Evolutionary conservation across 2,888 invertebrate genomes (phyloP), one percentile per base, ranked within the genome.

Genomic region (Electrophaes corylata): DNA sequence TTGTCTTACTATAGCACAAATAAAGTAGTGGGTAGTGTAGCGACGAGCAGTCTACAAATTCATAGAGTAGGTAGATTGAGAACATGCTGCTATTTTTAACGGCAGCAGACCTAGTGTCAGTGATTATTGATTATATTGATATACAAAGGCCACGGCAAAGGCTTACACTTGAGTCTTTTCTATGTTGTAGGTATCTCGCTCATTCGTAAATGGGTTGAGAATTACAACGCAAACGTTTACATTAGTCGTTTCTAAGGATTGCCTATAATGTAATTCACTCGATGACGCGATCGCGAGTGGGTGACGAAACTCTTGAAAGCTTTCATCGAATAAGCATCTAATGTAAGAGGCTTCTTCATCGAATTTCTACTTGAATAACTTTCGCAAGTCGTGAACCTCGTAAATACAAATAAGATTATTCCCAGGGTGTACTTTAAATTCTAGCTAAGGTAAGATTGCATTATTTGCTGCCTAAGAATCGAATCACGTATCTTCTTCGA

Each of bases 111-210:
- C 68, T 68, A 70, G 67, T 63, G 57, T 47, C 67, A 66, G 68
- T 35, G 35, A 56, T 75, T 79, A 85, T 88, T 82, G 78, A 81
- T 78, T 54, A 75, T 79, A 85, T 88, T 82, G 78, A 81, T 78
- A 46, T 81, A 74, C 77, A 79, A 83, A 86, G 83, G 83, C 81
- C 87, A 85, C 73, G 83, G 83, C 73, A 81, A 86, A 87, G 86
- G 84, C 78, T 78, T 76, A 62, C 66, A 67, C 69, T 73, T 68
- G 59, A 64, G 67, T 63, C 61, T 35, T 51, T 60, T 61, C 55
- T 37, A 37, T 65, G 60, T 64, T n/a, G n/a, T n/a, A n/a, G 18
- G 14, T 48, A 41, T 41, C 43, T 53, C 33, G 48, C 37, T 40
- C 16, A 20, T n/a, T n/a, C n/a, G n/a, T 51, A 49, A 52, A 44